Evolutionary conservation across 2,888 invertebrate species (phyloP), one percentile per base, ranked within the genome.

Genomic region (Rhyacophila evoluta): DNA sequence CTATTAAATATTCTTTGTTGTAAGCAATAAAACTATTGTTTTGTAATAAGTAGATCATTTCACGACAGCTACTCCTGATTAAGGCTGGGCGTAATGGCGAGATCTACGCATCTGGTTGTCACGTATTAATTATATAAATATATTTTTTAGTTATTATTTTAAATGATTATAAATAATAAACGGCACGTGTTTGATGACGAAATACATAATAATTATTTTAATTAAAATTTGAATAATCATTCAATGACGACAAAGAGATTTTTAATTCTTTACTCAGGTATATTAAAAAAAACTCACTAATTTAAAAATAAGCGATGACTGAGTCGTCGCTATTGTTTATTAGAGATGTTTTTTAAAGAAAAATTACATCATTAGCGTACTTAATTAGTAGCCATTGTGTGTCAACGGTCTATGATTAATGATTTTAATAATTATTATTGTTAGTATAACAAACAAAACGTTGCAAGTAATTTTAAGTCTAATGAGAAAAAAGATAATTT

Each of bases 381-480:
- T 75, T 78, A 78, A 78, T 78, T 78, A 78, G 75, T 78, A 19
- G 12, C 67, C 72, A 72, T 33, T 67, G 72, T 72, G 67, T 72
- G 72, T 77, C 72, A 77, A 77, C 77, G 72, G 67, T 67, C 71
- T 67, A 67, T 77, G 77, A 77, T 77, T 77, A 72, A 77, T 72
- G 77, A 72, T 55, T 55, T 55, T 55, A 19, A 55, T 10, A 55
- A 55, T 55, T 55, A 55, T 55, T 55, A 55, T 55, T 55, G 55
- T 55, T 55, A 10, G 15, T 55, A 25, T 19, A 55, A 8, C 55
- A 55, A 55, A 55, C 55, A 55, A 55, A 55, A 55, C 55, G 19
- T 3, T 55, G 55, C 3, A 55, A 25, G 10, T 55, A 55, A 55
- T 6, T 33, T 6, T 2, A 33, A 6, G 6, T 6, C 4, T 33